Conservation (phyloP, 2,113 vertebrate genomes). For the Marmota flaviventris region DNA sequence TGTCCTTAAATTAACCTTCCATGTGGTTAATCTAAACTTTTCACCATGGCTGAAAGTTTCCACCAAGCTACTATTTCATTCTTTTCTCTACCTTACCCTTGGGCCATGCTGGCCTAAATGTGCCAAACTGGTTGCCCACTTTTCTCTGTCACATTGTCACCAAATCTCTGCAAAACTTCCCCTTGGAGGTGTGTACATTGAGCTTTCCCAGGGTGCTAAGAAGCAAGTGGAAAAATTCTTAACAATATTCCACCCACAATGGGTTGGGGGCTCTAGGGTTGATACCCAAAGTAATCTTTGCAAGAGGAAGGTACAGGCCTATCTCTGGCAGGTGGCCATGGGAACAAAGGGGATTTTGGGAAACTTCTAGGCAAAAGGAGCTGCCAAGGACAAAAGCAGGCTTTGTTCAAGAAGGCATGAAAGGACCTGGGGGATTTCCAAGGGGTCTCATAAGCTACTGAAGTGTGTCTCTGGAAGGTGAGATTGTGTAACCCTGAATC, state of each 20-base stretch:
- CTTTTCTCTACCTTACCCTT: neutral
- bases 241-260: neutral
- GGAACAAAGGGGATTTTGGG: neutral
- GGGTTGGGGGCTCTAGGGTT: neutral
- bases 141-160: neutral
- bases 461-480: neutral
- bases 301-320: neutral
- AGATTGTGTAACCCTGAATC: neutral
- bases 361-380: neutral
- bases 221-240: neutral
- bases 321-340: neutral
- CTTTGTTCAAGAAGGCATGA: neutral
- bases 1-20: too few relatives aligned
- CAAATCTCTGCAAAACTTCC: neutral
- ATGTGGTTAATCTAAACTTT: neutral
- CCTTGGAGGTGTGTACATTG: neutral
- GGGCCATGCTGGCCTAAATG: neutral
- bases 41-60: neutral
- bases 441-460: neutral
- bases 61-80: neutral
- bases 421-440: neutral
- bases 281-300: neutral
- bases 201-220: neutral
- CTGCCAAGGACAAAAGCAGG: neutral
- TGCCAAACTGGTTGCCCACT: neutral